Percentiles rank a stretch among this genome's conserved stretches.
phyloP scores from a whole-genome alignment of 2,113 vertebrate genomes.

The Symphodus melops region DNA sequence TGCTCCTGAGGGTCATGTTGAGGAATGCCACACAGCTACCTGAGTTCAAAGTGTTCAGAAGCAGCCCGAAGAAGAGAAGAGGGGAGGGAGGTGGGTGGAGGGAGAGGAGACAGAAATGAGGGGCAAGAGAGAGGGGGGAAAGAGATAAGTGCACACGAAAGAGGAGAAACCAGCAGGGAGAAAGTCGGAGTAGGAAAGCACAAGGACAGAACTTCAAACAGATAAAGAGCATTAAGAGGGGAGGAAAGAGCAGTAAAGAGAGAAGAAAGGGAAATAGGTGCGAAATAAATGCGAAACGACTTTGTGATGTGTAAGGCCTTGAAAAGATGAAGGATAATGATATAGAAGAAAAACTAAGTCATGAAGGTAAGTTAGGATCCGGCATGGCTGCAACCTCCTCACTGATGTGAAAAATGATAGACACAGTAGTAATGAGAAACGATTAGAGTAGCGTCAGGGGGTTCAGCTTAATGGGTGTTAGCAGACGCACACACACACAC shows the following conservation, averaged over 20 bases:
- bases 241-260: neutral
- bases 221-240: conserved; percentile 16
- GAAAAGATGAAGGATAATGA: conserved; percentile 28
- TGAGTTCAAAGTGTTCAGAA: conserved; percentile 55
- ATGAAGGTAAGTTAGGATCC: conserved; percentile 7
- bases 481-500: neutral
- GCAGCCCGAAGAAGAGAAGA: conserved; percentile 2
- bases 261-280: neutral
- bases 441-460: conserved; percentile 24
- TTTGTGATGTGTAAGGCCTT: conserved; percentile 1
- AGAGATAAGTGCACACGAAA: conserved; percentile 13
- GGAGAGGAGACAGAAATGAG: neutral
- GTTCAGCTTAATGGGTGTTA: conserved; percentile 26
- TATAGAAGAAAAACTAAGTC: conserved; percentile 13
- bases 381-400: conserved; percentile 11
- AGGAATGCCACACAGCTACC: conserved; percentile 73
- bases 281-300: conserved; percentile 15
- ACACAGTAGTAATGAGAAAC: conserved; percentile 12
- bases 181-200: conserved; percentile 18
- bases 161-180: conserved; percentile 27
- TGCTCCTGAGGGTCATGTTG: conserved; percentile 47
- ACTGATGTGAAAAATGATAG: conserved; percentile 27
- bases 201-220: conserved; percentile 16
- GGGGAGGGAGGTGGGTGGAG: neutral
- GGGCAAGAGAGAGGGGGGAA: neutral